phyloP scores from a whole-genome alignment of 2,797 vertebrate species.

The Melanotaenia maccullochi region DNA sequence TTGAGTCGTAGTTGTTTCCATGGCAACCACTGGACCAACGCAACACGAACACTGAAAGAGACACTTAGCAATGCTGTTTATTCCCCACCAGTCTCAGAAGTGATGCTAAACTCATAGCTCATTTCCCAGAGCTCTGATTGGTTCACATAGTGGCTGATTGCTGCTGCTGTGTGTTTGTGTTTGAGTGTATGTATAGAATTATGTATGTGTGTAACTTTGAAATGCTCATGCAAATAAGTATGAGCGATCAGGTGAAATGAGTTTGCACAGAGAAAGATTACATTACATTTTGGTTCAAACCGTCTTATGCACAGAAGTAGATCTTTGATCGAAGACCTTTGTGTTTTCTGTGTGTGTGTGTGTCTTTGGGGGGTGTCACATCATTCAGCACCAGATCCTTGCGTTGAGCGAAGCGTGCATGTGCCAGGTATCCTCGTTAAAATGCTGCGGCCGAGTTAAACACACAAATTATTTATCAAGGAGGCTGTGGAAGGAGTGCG shows the following conservation, averaged over 20 bases:
- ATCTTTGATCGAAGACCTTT: conserved; percentile 12
- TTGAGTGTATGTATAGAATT: neutral
- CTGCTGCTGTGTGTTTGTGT: neutral
- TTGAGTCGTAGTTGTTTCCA: conserved; percentile 79
- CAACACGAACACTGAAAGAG: conserved; percentile 74
- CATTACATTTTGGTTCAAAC: neutral
- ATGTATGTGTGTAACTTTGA: neutral
- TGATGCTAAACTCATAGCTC: conserved; percentile 70
- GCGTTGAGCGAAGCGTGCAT: conserved; percentile 46
- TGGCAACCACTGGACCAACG: conserved; percentile 73
- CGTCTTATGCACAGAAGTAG: neutral
- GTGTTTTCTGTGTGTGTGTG: conserved; percentile 7
- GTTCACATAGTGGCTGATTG: conserved; percentile 32
- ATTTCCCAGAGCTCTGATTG: conserved; percentile 53
- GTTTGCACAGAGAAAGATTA: neutral
- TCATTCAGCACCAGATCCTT: conserved; percentile 40
- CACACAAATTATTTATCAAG: conserved; percentile 82
- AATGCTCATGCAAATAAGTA: neutral
- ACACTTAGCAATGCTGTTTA: conserved; percentile 77
- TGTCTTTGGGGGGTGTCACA: conserved; percentile 9
- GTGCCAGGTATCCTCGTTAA: conserved; percentile 77
- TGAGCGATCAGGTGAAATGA: neutral
- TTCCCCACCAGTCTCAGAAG: conserved; percentile 75
- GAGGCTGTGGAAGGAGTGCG: conserved; percentile 68
- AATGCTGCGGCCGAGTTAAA: conserved; percentile 71